A percentile compares a stretch with the other conserved stretches of the same genome.
phyloP scores from a whole-genome alignment of 2,888 invertebrate genomes.

The Lasioglossum oenotherae region DNA sequence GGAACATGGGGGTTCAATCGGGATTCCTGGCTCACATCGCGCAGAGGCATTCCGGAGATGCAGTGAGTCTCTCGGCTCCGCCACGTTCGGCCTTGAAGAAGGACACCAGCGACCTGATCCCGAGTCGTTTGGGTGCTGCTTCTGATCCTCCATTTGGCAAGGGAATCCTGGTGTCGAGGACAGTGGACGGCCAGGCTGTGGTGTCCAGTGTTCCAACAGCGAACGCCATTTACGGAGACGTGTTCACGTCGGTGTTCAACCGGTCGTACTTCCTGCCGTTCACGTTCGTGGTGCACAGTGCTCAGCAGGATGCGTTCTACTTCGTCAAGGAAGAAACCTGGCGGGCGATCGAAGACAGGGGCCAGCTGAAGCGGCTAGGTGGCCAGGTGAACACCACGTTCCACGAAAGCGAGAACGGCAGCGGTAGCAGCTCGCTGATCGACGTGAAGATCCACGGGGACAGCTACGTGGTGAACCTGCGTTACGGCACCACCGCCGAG shows the following conservation, averaged over 20 bases:
- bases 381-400: conserved; percentile 96
- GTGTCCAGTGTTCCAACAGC: conserved; percentile 95
- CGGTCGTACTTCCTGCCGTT: conserved; percentile 94
- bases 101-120: conserved; percentile 90
- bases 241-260: conserved; percentile 96
- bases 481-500: conserved; percentile 97
- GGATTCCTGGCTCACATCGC: conserved; percentile 93
- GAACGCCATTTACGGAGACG: conserved; percentile 95
- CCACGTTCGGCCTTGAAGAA: conserved; percentile 92
- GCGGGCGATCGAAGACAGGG: conserved; percentile 95
- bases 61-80: conserved; percentile 90
- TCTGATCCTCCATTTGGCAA: conserved; percentile 95
- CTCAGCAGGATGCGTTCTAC: conserved; percentile 96
- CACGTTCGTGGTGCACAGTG: conserved; percentile 94
- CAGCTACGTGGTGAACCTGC: conserved; percentile 95
- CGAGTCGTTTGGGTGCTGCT: conserved; percentile 92
- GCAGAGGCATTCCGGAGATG: conserved; percentile 91
- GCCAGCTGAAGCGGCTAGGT: conserved; percentile 94
- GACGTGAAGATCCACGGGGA: conserved; percentile 96
- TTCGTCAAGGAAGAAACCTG: conserved; percentile 96
- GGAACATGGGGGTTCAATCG: conserved; percentile 91
- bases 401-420: conserved; percentile 92
- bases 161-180: conserved; percentile 93
- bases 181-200: conserved; percentile 91
- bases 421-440: conserved; percentile 88